phyloP scores from a whole-genome alignment of 1,140 invertebrate genomes.

The Sitodiplosis mosellana region DNA sequence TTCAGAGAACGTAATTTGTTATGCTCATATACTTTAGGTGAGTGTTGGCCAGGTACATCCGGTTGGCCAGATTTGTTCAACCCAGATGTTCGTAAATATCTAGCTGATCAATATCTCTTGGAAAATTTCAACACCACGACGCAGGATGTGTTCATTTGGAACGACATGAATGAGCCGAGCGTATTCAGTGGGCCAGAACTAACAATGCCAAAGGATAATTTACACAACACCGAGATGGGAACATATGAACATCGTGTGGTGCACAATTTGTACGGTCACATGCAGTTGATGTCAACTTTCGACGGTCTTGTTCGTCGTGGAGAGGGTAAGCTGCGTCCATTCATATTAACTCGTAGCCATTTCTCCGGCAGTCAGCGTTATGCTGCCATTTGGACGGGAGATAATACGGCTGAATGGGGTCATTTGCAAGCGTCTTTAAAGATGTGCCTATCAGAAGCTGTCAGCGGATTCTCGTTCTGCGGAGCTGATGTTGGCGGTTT shows the following conservation, averaged over 20 bases:
- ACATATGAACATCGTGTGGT: conserved; percentile 85
- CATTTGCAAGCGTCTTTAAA: conserved; percentile 76
- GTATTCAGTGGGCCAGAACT: conserved; percentile 98
- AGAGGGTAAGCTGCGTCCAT: conserved; percentile 56
- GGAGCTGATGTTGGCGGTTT: conserved; percentile 97
- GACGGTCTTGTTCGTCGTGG: conserved; percentile 59
- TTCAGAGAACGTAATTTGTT: too few relatives aligned
- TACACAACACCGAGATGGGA: conserved; percentile 46
- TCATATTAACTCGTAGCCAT: conserved; percentile 76
- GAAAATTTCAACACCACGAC: conserved; percentile 75
- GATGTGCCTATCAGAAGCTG: conserved; percentile 84
- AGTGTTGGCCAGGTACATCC: conserved; percentile 56
- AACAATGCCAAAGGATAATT: conserved; percentile 71
- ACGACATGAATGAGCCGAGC: conserved; percentile 99
- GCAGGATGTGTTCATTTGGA: conserved; percentile 88
- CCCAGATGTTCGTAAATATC: conserved; percentile 75
- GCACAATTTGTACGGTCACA: conserved; percentile 87
- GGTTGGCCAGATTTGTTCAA: conserved; percentile 91
- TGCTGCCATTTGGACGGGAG: conserved; percentile 94
- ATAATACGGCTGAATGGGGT: conserved; percentile 88
- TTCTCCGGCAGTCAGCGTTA: conserved; percentile 86
- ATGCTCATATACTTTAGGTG: conserved; percentile 42
- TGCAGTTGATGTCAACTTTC: conserved; percentile 47
- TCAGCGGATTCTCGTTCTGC: conserved; percentile 84
- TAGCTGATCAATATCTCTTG: conserved; percentile 55